phyloP scores from a whole-genome alignment of 1,140 invertebrate species.

The Eriocheir sinensis region DNA sequence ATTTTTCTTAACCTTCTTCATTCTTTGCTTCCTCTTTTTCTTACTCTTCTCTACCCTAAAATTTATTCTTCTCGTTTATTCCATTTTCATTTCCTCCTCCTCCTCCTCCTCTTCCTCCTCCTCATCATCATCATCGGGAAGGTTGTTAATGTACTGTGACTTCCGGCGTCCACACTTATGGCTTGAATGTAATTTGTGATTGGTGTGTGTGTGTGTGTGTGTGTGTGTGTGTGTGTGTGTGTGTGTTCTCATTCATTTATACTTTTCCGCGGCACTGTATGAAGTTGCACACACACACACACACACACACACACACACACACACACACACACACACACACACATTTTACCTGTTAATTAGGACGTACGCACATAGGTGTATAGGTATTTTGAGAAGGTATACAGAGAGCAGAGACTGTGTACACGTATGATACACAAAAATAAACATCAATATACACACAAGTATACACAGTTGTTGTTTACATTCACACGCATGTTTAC shows the following conservation, averaged over 20 bases:
- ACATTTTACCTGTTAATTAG: too few species aligned
- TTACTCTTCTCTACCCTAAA: too few species aligned
- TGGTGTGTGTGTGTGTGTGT: background rate
- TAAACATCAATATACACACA: background rate
- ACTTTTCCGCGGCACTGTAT: background rate
- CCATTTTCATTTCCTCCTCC: background rate
- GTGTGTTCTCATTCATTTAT: background rate
- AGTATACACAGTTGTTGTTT: background rate
- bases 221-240: constrained; percentile 40
- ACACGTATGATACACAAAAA: background rate
- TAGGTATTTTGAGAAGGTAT: background rate
- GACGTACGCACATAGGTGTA: background rate
- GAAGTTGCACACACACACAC: background rate
- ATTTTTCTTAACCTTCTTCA: too few species aligned
- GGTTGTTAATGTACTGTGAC: background rate
- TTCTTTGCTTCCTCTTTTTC: too few species aligned
- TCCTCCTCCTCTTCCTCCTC: background rate
- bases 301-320: too few species aligned
- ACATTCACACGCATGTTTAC: too few species aligned
- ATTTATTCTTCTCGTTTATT: background rate
- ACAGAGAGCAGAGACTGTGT: background rate
- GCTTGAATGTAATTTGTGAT: background rate
- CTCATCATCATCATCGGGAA: background rate
- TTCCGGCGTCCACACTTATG: background rate
- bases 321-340: too few species aligned